Percentiles rank a stretch among this genome's conserved stretches.
Conservation (phyloP, 1,140 invertebrate genomes). For the Plodia interpunctella region DNA sequence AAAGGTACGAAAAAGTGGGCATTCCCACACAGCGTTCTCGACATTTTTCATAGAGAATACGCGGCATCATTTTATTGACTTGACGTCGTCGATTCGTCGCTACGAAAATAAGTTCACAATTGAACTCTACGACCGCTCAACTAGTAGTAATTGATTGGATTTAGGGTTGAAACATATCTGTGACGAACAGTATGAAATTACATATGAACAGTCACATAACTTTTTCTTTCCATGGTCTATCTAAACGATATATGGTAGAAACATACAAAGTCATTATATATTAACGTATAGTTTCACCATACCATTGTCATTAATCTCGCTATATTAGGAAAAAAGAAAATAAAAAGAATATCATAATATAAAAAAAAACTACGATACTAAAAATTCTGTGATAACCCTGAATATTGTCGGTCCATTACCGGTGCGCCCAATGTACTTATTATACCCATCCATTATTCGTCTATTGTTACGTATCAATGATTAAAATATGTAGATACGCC, state of each 20-base stretch:
- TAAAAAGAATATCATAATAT: no score
- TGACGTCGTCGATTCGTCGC: slow-evolving; percentile 25
- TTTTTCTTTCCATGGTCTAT: no score
- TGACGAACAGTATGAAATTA: no score
- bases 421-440: slow-evolving; percentile 8
- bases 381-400: neutral
- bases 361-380: no score
- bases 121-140: slow-evolving; percentile 59
- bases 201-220: no score
- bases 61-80: slow-evolving; percentile 10
- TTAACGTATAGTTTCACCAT: no score
- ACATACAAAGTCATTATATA: no score
- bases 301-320: no score
- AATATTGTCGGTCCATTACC: neutral
- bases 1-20: neutral
- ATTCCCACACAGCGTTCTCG: no score
- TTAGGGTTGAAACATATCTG: neutral
- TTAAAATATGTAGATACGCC: slow-evolving; percentile 9
- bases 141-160: slow-evolving; percentile 62
- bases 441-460: slow-evolving; percentile 5
- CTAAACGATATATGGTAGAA: no score
- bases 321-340: no score
- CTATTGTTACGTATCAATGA: slow-evolving; percentile 10
- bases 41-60: slow-evolving; percentile 20
- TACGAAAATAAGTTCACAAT: slow-evolving; percentile 61